Conservation (phyloP, 2,113 vertebrate genomes). For the Xyliphius kryptos region DNA sequence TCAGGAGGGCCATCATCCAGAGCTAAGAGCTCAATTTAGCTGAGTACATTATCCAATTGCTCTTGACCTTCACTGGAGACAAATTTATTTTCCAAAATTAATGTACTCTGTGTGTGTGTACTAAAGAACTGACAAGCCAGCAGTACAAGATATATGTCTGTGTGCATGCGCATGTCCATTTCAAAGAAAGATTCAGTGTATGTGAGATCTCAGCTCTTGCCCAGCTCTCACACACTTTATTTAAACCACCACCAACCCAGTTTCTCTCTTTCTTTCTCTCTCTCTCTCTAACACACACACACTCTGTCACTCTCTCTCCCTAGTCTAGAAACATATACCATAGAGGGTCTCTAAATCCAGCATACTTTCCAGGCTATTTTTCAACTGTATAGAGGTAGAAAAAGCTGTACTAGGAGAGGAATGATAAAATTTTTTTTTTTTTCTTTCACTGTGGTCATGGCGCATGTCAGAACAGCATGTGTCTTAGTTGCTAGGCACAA, state of each 20-base stretch:
- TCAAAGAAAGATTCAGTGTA: slow-evolving; percentile 22
- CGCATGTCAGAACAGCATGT: slow-evolving; percentile 25
- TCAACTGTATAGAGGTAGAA: slow-evolving; percentile 28
- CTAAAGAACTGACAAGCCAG: slow-evolving; percentile 27
- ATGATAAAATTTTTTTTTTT: slow-evolving; percentile 23
- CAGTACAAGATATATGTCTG: no score
- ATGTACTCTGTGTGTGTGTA: slow-evolving; percentile 7
- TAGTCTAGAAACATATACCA: slow-evolving; percentile 11
- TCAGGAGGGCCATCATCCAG: slow-evolving; percentile 2
- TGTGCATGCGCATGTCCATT: slow-evolving; percentile 27
- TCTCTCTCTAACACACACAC: no score
- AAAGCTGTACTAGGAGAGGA: slow-evolving; percentile 30
- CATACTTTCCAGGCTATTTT: slow-evolving; percentile 32
- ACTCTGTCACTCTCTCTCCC: slow-evolving; percentile 16
- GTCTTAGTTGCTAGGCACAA: slow-evolving; percentile 23
- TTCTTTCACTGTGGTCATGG: slow-evolving; percentile 19
- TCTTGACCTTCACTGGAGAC: slow-evolving; percentile 17
- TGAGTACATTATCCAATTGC: slow-evolving; percentile 15
- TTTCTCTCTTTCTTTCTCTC: no score
- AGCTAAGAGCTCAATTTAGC: slow-evolving; percentile 10
- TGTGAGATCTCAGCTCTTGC: no score
- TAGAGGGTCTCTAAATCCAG: slow-evolving; percentile 23
- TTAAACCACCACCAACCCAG: slow-evolving; percentile 3
- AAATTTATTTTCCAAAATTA: no score
- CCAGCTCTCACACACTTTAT: no score